Evolutionary conservation across 2,888 invertebrate species (phyloP).

Genomic region (Deroplatys truncata): DNA sequence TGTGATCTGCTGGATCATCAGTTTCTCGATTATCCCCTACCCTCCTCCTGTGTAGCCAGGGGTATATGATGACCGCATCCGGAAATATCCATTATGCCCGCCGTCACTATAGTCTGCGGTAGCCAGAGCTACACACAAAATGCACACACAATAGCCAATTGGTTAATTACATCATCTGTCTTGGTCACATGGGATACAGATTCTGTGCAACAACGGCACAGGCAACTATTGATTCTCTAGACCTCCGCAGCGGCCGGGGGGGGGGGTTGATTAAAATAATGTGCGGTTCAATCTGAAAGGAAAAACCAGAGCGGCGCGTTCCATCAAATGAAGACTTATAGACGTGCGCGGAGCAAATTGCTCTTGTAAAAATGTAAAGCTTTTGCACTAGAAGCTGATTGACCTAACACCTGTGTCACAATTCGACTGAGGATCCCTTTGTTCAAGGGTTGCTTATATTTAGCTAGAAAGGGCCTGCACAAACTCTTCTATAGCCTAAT

Average conservation of each 20-base stretch:
- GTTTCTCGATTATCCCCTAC: background rate
- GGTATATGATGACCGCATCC: background rate
- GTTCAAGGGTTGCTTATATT: no score
- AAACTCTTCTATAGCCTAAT: no score
- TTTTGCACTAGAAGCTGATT: no score
- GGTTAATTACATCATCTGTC: conserved; percentile 7
- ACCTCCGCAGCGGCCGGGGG: background rate
- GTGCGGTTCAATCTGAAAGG: background rate
- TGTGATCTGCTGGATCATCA: background rate
- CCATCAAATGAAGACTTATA: background rate
- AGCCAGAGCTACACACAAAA: background rate
- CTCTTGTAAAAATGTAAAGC: no score
- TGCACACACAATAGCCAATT: background rate
- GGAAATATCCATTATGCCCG: background rate
- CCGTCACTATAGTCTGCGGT: background rate
- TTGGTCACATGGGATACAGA: background rate
- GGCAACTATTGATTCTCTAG: background rate
- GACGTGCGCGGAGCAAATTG: no score
- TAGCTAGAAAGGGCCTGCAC: no score
- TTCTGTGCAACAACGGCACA: background rate
- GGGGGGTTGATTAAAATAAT: background rate
- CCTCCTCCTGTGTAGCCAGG: background rate
- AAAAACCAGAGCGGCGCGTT: background rate
- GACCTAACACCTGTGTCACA: no score
- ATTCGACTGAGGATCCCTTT: no score